phyloP scores from a whole-genome alignment of 1,140 invertebrate species.

The Pogonomyrmex californicus region DNA sequence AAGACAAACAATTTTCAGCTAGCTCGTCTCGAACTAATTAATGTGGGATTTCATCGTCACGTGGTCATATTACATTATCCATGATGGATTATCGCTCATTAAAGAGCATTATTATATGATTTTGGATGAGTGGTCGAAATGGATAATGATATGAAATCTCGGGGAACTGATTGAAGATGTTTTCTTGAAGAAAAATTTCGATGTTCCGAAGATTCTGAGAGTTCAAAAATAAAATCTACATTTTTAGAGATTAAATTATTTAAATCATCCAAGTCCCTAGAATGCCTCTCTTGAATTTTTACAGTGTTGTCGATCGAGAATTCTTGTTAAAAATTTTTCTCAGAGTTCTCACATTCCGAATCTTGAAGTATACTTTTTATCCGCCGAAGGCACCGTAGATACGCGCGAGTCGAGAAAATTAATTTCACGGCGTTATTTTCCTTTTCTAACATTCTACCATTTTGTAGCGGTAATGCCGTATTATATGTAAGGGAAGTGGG shows the following conservation, averaged over 20 bases:
- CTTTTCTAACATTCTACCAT: background rate
- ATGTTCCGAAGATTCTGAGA: too few species aligned
- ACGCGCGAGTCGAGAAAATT: constrained; percentile 1
- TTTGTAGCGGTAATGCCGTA: constrained; percentile 20
- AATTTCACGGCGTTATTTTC: background rate
- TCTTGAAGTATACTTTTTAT: background rate
- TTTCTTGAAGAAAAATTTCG: background rate
- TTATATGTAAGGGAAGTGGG: constrained; percentile 12
- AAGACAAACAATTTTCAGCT: constrained; percentile 82
- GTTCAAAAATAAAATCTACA: background rate
- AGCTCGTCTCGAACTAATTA: constrained; percentile 83
- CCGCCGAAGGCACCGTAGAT: background rate
- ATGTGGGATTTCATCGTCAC: constrained; percentile 78
- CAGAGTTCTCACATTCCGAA: background rate
- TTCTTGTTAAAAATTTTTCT: constrained; percentile 7
- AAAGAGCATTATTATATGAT: constrained; percentile 13
- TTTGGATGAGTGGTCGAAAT: background rate
- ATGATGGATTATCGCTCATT: constrained; percentile 30
- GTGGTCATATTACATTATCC: constrained; percentile 56
- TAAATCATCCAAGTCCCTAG: background rate
- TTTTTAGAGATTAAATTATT: background rate
- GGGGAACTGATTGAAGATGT: background rate
- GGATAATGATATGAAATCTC: background rate
- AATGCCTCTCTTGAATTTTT: background rate
- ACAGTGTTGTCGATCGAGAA: background rate